These are phyloP conservation scores for Frieseomelitta varia DNA, from an alignment of 1,140 invertebrate genomes.

Conservation along the genomic window DNA sequence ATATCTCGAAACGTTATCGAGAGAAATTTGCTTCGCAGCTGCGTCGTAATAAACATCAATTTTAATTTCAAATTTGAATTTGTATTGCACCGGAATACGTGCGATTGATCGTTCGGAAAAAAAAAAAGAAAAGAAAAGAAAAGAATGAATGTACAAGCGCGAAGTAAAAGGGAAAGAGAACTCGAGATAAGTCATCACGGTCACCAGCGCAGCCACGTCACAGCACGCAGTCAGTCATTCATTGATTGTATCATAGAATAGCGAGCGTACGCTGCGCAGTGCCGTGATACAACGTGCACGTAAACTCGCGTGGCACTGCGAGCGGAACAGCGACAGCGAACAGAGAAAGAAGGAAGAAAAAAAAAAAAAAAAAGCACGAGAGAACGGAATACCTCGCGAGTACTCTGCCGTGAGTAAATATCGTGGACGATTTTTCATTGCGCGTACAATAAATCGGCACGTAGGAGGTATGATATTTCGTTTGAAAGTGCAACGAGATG, in stretches of 20 bases:
- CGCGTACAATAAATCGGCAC: background rate
- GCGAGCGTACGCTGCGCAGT: conserved; percentile 60
- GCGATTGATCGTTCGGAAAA: background rate
- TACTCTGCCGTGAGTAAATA: conserved; percentile 38
- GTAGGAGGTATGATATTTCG: background rate
- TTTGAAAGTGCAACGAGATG: background rate
- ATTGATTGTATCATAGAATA: conserved; percentile 74
- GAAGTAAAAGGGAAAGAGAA: conserved; percentile 10
- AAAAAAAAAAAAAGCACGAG: background rate
- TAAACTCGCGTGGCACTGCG: conserved; percentile 62
- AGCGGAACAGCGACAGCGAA: conserved; percentile 34
- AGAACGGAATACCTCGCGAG: conserved; percentile 48
- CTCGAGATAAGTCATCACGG: conserved; percentile 66
- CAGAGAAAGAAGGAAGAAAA: background rate
- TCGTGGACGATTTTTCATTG: conserved; percentile 9
- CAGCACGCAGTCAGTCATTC: conserved; percentile 71
- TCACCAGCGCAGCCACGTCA: conserved; percentile 60
- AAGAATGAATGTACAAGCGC: conserved; percentile 17
- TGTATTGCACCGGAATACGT: background rate
- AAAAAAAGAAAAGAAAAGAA: background rate
- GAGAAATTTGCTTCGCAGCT: background rate
- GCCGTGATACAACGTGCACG: conserved; percentile 61
- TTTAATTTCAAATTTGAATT: background rate
- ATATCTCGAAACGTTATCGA: background rate
- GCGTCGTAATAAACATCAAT: background rate